phyloP scores from a whole-genome alignment of 2,888 invertebrate species.

The Mesorhabditis belari region DNA sequence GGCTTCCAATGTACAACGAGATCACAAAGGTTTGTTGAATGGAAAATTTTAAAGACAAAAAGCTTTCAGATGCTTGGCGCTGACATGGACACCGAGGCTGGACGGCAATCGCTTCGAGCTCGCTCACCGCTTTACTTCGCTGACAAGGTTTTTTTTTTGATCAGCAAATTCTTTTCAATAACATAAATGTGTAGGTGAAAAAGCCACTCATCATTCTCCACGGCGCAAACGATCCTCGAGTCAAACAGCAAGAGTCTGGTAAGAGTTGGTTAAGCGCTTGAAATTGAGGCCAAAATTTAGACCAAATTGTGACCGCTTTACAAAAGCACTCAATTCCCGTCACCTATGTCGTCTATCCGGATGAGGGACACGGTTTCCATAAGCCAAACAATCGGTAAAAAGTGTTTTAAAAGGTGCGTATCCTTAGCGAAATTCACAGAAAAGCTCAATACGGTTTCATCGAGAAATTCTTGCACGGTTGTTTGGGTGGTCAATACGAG shows the following conservation, averaged over 20 bases:
- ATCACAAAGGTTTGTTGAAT: conserved; percentile 32
- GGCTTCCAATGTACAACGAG: conserved; percentile 50
- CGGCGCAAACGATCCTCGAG: conserved; percentile 51
- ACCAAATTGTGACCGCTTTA: conserved; percentile 48
- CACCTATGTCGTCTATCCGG: conserved; percentile 48
- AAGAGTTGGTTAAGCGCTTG: conserved; percentile 17
- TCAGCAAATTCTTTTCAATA: too few relatives aligned
- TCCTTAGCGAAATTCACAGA: neutral
- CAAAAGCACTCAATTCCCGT: conserved; percentile 48
- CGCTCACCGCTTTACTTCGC: conserved; percentile 50
- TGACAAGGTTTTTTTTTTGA: too few relatives aligned
- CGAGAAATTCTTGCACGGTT: conserved; percentile 46
- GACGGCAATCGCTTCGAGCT: conserved; percentile 41
- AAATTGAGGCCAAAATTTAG: conserved; percentile 10
- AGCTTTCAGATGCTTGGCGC: conserved; percentile 28
- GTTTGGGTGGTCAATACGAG: conserved; percentile 44
- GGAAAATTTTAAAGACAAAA: neutral
- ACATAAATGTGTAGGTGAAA: too few relatives aligned
- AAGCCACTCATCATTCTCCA: conserved; percentile 51
- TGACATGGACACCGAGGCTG: conserved; percentile 35
- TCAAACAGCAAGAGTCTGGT: conserved; percentile 48
- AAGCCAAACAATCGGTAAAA: conserved; percentile 9
- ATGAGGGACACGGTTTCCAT: conserved; percentile 49
- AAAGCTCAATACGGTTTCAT: conserved; percentile 47
- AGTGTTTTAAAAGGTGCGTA: neutral